Evolutionary conservation across 2,113 vertebrate genomes (phyloP).

Genomic region (Heptranchias perlo): DNA sequence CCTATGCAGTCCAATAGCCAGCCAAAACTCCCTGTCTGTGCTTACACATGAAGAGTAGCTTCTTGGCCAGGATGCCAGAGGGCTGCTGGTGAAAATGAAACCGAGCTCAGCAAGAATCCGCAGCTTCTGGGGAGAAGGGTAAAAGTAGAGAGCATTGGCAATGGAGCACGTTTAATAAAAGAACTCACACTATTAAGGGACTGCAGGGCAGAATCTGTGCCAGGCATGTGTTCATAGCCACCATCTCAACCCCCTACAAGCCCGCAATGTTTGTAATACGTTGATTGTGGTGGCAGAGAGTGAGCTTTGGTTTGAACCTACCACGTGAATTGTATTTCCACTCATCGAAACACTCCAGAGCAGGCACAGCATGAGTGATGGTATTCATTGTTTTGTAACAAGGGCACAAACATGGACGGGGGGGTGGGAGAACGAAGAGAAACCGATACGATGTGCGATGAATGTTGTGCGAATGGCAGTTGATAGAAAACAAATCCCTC

Average conservation of each 20-base stretch:
- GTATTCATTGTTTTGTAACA: not conserved
- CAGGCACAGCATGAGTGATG: not conserved
- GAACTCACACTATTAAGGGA: not conserved
- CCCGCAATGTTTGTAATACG: not conserved
- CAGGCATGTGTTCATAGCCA: not conserved
- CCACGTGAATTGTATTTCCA: not conserved
- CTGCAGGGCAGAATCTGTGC: not conserved
- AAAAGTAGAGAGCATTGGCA: not conserved
- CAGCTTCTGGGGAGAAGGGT: not conserved
- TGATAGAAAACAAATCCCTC: not conserved
- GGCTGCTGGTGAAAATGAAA: not conserved
- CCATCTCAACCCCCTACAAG: not conserved
- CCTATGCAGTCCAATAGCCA: too few species aligned
- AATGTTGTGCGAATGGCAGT: not conserved
- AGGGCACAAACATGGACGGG: not conserved
- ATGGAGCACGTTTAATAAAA: not conserved
- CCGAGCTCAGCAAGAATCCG: not conserved
- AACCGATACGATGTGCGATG: not conserved
- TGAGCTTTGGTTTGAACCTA: not conserved
- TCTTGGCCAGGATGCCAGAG: too few species aligned
- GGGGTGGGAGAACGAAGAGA: not conserved
- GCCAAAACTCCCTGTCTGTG: too few species aligned
- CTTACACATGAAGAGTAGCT: too few species aligned
- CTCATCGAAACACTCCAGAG: not conserved
- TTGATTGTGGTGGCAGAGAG: not conserved